Evolutionary conservation across 2,113 vertebrate species (phyloP).

Genomic region (Cynoglossus semilaevis): DNA sequence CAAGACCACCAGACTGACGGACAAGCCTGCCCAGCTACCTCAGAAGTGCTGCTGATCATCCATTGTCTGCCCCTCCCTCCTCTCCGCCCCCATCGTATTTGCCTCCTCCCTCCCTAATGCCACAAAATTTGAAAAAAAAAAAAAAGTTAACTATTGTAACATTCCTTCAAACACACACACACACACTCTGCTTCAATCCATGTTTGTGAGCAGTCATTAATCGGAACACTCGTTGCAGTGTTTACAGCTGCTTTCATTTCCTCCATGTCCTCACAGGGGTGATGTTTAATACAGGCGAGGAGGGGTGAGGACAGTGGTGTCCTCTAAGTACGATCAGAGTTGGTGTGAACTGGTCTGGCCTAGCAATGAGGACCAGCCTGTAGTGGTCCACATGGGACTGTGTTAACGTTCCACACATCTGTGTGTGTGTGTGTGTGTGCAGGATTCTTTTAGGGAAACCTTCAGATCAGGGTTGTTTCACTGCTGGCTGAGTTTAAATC

Average conservation of each 20-base stretch:
- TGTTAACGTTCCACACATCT: no score
- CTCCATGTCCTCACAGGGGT: neutral
- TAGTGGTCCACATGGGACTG: no score
- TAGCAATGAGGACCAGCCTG: no score
- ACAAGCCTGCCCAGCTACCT: conserved; percentile 84
- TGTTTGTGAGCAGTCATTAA: conserved; percentile 42
- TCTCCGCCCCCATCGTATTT: neutral
- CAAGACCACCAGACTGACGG: conserved; percentile 86
- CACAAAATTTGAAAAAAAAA: conserved; percentile 9
- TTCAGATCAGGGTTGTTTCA: no score
- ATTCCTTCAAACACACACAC: conserved; percentile 31
- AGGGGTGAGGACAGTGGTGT: conserved; percentile 7
- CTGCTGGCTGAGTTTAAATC: no score
- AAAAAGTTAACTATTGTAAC: conserved; percentile 29
- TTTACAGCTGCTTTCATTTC: conserved; percentile 10
- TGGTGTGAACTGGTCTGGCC: neutral
- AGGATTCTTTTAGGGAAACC: no score
- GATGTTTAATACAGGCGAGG: neutral
- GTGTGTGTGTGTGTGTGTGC: no score
- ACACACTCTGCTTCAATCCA: conserved; percentile 39
- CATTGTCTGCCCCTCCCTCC: neutral
- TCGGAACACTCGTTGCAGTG: conserved; percentile 10
- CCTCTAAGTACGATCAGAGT: conserved; percentile 2
- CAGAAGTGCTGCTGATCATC: conserved; percentile 91
- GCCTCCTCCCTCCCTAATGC: neutral